Base-by-base conservation (phyloP, 2,888 invertebrate genomes). In the Pegoplata infirma region DNA sequence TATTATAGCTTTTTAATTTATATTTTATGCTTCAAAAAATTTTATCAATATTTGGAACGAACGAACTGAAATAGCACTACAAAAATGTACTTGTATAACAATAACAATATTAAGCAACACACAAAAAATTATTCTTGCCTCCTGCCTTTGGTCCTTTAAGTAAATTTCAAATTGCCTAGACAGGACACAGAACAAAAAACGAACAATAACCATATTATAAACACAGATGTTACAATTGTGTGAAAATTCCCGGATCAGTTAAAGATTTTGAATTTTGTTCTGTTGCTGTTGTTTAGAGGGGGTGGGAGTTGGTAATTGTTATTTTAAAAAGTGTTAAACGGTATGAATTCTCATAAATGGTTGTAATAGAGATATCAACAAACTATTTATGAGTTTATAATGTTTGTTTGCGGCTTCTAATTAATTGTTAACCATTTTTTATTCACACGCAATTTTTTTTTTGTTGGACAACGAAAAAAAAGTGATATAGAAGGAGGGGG, bases 211-310 rank as follows among this genome's bases (percentile, higher is more conserved):
- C 51, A n/a, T 19, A 73, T 72, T 75, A 47, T 12, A 55, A 67
- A 55, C 81, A 82, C 87, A 87, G 88, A 85, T 87, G 87, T 82
- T 85, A 67, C 81, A 81, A 88, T 87, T 87, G 88, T 87, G 82
- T 75, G 79, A 84, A 85, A 77, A 84, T 87, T 87, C 87, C 87
- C 87, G 87, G 87, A 88, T 86, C 85, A 88, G 82, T 80, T 63
- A 55, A 74, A 79, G 71, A 75, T 67, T 75, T 64, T 40, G 21
- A 71, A 75, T 67, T n/a, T n/a, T 74, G 59, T 69, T 61, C 59
- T 28, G 14, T 25, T 53, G n/a, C n/a, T n/a, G n/a, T n/a, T n/a
- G n/a, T n/a, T 59, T 4, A 7, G 17, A 47, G 23, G 19, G 44
- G 53, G 36, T n/a, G 46, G 32, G 68, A n/a, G 14, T 16, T 16